Conservation (phyloP, 2,888 invertebrate species). For the Archips crataeganus region DNA sequence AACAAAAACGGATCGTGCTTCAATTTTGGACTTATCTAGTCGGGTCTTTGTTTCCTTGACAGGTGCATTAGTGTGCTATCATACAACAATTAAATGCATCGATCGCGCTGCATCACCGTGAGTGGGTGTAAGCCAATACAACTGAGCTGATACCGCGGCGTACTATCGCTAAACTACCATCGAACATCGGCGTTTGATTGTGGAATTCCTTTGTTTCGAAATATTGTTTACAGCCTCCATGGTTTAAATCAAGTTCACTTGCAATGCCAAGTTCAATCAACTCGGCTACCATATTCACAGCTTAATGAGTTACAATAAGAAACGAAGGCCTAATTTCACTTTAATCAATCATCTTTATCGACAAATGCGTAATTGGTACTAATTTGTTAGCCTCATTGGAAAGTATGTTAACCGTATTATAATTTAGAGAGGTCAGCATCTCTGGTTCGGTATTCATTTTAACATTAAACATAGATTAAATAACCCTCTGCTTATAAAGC, state of each 20-base stretch:
- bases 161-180: constrained; percentile 48
- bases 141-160: constrained; percentile 47
- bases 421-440: constrained; percentile 55
- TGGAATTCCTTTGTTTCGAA: constrained; percentile 76
- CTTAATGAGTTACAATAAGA: constrained; percentile 29
- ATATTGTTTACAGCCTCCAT: constrained; percentile 44
- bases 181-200: constrained; percentile 64
- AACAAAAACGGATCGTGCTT: constrained; percentile 71
- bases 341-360: constrained; percentile 53
- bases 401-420: constrained; percentile 57
- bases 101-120: constrained; percentile 75
- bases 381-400: constrained; percentile 53
- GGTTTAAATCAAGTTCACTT: constrained; percentile 4
- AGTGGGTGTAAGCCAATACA: constrained; percentile 57
- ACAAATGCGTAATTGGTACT: constrained; percentile 51
- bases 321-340: constrained; percentile 42
- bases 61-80: constrained; percentile 85
- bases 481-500: constrained; percentile 64
- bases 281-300: constrained; percentile 16
- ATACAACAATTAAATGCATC: constrained; percentile 84
- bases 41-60: constrained; percentile 82
- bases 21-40: constrained; percentile 81
- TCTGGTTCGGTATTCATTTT: constrained; percentile 53
- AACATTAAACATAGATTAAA: constrained; percentile 58
- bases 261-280: constrained; percentile 26